Evolutionary conservation across 2,797 vertebrate genomes (phyloP), one percentile per base, ranked within the genome.

Genomic region (Enteromius afrohamiltoni): DNA sequence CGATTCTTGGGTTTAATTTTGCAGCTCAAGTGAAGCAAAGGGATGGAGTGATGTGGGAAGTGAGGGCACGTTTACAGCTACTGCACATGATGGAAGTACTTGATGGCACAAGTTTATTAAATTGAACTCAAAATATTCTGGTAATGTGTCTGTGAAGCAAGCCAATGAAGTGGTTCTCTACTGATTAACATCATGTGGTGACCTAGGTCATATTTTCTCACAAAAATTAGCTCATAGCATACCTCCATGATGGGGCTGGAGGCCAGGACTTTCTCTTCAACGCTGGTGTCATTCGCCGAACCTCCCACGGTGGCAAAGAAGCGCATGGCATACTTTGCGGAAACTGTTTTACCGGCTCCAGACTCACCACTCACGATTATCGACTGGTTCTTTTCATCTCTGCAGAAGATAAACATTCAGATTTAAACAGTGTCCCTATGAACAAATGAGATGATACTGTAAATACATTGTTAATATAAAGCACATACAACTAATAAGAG

Each of bases 211-310:
- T 37, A 55, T 17, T 58, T 45, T 45, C n/a, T 37, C 47, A 69
- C 49, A 69, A 37, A 0, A 21, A 76, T 23, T 3, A 23, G 6
- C 26, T 80, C 40, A 77, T 53, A 70, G 11, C 88, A 94, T 92
- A 98, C 97, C 96, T 99, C 97, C 97, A 98, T 97, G 88, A 99
- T 98, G 31, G 97, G 98, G 84, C 91, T 98, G 40, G 97, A 98
- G 0, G 97, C 97, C 10, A 99, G 92, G 3, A 99, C 98, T 80
- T 98, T 98, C 91, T 97, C 96, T 88, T 99, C 97, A 0, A 99
- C 96, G 37, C 95, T 98, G 47, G 96, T 93, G 82, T 99, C 96
- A 0, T 91, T 96, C 76, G 95, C 92, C 0, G 97, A 98, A 6
- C 98, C 96, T 0, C 97, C 95, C 0, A 99, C 96, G 0, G 97